These are phyloP conservation scores for Malurus elegans DNA, from an alignment of 2,113 vertebrate species.

Conservation along the genomic window DNA sequence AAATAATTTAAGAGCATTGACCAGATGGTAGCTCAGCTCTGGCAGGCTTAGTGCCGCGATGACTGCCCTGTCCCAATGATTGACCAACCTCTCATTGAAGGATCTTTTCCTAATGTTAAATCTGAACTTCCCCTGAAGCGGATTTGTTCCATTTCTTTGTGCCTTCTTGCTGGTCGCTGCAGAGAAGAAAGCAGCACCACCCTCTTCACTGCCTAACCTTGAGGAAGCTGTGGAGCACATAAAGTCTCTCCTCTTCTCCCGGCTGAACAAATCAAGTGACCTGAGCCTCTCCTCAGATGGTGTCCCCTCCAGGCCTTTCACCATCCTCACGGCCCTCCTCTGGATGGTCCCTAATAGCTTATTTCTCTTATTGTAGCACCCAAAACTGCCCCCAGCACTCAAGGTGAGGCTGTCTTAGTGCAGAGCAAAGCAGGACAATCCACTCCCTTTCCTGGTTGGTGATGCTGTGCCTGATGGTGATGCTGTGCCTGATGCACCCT, in stretches of 20 bases:
- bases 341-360: background rate
- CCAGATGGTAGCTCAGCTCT: background rate
- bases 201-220: accelerated
- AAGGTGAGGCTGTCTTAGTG: accelerated
- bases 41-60: background rate
- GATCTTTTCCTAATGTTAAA: background rate
- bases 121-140: background rate
- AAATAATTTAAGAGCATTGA: background rate
- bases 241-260: background rate
- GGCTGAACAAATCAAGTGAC: background rate
- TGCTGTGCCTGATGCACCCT: no score
- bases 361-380: accelerated
- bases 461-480: no score
- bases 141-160: background rate
- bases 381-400: background rate
- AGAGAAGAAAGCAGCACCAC: background rate
- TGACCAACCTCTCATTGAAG: background rate
- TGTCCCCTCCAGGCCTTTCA: background rate
- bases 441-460: no score
- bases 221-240: background rate
- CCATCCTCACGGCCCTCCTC: background rate
- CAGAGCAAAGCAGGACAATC: background rate
- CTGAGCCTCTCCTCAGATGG: background rate
- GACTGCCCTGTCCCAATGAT: background rate
- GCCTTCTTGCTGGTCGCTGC: background rate